Base-by-base conservation (phyloP, 2,888 invertebrate genomes). In the Drosophila cyrtoloma region DNA sequence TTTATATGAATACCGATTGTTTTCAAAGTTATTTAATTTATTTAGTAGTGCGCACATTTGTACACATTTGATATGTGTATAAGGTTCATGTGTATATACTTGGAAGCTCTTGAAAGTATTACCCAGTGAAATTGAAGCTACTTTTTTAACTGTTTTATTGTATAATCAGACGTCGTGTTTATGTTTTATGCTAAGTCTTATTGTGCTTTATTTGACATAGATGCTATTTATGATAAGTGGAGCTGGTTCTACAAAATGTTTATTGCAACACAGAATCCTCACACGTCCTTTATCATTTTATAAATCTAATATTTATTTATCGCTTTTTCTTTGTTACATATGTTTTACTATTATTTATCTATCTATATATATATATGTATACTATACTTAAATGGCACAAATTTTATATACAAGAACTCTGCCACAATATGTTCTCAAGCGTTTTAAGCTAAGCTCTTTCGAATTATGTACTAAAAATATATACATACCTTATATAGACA, bases 41-140 rank as follows among this genome's bases (percentile, higher is more conserved):
- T 55, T 52, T 62, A 58, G 63, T 63, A 39, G 39, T 70, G 22
- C 28, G 50, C 50, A 37, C 12, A 59, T 32, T 37, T 47, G 19
- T 60, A 52, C 55, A 65, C 63, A 52, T 58, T 66, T 65, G 62
- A 69, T 47, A 65, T 65, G 71, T 64, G 62, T 65, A 44, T 32
- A 22, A 39, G 56, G 44, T 51, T 61, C 61, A 70, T 53, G 70
- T 52, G 26, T 26, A 26, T 26, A 26, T 26, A 26, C 26, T 26
- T 26, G 26, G 74, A 79, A 67, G 79, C 79, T 81, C 67, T 72
- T 66, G 39, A 82, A 76, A 86, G 86, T 86, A 86, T 86, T 86
- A 88, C 71, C 85, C 85, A 77, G 77, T 82, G 71, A 80, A 74
- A 82, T 65, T 61, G 67, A 67, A 68, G 71, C 66, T 86, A 77